Evolutionary conservation across 2,797 vertebrate genomes (phyloP).

Genomic region (Philypnodon macrostomus): DNA sequence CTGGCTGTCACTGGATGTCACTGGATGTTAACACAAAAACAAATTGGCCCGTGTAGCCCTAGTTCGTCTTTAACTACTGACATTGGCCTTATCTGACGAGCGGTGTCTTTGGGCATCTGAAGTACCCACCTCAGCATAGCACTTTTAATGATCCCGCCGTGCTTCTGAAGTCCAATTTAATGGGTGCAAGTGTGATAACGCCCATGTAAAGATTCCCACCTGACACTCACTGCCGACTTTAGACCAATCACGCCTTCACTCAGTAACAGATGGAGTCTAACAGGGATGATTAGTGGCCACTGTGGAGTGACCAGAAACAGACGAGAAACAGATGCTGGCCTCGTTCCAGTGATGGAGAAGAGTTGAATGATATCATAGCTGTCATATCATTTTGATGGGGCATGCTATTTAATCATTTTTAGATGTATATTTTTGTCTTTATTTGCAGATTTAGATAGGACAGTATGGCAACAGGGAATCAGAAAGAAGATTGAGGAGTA

Average conservation of each 20-base stretch:
- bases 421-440: no score
- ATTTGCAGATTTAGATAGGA: no score
- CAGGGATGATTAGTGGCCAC: conserved; percentile 46
- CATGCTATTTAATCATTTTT: no score
- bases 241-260: conserved; percentile 38
- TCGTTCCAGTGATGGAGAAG: neutral
- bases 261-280: conserved; percentile 46
- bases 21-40: conserved; percentile 29
- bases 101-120: conserved; percentile 33
- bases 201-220: conserved; percentile 52
- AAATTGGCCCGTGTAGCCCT: conserved; percentile 19
- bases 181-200: conserved; percentile 61
- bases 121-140: conserved; percentile 28
- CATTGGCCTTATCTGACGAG: conserved; percentile 27
- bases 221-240: conserved; percentile 50
- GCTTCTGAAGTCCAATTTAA: conserved; percentile 54
- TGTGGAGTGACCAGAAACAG: conserved; percentile 33
- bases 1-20: neutral
- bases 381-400: no score
- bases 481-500: no score
- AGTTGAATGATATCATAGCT: no score
- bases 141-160: conserved; percentile 53
- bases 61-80: conserved; percentile 14
- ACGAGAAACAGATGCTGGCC: conserved; percentile 13
- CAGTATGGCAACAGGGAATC: no score